Conservation (phyloP, 2,888 invertebrate genomes). For the Thymelicus sylvestris region DNA sequence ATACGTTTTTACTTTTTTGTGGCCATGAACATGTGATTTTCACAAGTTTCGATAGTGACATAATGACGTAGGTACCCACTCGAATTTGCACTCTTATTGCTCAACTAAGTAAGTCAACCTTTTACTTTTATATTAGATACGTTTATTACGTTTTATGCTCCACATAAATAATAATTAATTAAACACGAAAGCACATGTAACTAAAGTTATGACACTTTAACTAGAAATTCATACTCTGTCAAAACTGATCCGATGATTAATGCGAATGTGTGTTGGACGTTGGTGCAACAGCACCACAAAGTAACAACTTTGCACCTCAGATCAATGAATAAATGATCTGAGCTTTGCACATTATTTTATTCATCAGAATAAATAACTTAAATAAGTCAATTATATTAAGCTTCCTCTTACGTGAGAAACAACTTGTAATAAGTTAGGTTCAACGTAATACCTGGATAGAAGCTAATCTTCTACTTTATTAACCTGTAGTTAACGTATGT, state of each 20-base stretch:
- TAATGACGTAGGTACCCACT: background rate
- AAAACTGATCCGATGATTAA: constrained; percentile 11
- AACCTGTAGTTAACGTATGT: too few relatives aligned
- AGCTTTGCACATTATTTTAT: constrained; percentile 4
- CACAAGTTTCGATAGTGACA: background rate
- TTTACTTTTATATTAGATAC: constrained; percentile 13
- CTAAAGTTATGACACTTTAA: background rate
- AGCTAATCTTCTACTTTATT: too few relatives aligned
- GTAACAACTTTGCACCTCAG: too few relatives aligned
- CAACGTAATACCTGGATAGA: too few relatives aligned
- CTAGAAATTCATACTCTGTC: constrained; percentile 8
- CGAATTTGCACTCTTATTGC: background rate
- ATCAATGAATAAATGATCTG: too few relatives aligned
- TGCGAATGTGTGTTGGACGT: background rate
- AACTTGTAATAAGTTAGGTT: background rate
- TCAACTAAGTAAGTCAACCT: constrained; percentile 1
- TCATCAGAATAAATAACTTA: constrained; percentile 11
- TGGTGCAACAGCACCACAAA: too few relatives aligned
- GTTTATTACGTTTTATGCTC: constrained; percentile 6
- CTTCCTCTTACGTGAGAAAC: constrained; percentile 14
- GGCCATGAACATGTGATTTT: background rate
- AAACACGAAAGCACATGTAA: background rate
- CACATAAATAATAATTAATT: constrained; percentile 6
- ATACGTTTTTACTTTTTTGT: background rate
- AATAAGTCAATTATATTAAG: constrained; percentile 17